Conservation (phyloP, 2,797 vertebrate species). For the Sphenodon punctatus region DNA sequence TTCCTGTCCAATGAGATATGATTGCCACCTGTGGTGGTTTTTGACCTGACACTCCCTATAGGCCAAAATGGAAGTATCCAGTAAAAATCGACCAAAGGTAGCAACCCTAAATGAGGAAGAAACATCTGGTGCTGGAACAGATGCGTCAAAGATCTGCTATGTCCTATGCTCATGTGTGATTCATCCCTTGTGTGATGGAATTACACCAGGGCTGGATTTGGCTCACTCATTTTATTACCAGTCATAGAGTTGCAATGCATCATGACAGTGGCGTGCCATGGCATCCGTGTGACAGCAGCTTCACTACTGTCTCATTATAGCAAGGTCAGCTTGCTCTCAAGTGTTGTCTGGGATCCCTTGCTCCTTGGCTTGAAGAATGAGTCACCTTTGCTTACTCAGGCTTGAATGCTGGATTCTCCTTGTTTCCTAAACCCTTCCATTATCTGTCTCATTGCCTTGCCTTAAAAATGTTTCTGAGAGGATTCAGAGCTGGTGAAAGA, state of each 20-base stretch:
- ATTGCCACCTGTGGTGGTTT: no score
- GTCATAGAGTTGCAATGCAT: neutral
- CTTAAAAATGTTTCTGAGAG: neutral
- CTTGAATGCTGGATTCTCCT: neutral
- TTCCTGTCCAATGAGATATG: no score
- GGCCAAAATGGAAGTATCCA: no score
- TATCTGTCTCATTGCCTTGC: neutral
- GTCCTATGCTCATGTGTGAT: neutral
- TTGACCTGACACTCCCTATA: no score
- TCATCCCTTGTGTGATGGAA: no score
- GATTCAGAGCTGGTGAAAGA: neutral
- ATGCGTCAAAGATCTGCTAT: neutral
- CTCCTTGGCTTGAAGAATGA: neutral
- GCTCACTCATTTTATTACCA: neutral
- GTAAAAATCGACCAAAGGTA: no score
- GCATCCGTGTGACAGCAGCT: neutral
- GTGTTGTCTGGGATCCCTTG: neutral
- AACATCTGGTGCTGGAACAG: neutral
- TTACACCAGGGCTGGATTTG: neutral
- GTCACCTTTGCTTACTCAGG: neutral
- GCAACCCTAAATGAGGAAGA: no score
- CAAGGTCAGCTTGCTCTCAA: neutral
- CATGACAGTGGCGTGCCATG: neutral
- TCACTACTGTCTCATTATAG: neutral
- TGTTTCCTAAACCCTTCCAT: neutral